phyloP scores from a whole-genome alignment of 2,797 vertebrate species.

The Rachycentron canadum region DNA sequence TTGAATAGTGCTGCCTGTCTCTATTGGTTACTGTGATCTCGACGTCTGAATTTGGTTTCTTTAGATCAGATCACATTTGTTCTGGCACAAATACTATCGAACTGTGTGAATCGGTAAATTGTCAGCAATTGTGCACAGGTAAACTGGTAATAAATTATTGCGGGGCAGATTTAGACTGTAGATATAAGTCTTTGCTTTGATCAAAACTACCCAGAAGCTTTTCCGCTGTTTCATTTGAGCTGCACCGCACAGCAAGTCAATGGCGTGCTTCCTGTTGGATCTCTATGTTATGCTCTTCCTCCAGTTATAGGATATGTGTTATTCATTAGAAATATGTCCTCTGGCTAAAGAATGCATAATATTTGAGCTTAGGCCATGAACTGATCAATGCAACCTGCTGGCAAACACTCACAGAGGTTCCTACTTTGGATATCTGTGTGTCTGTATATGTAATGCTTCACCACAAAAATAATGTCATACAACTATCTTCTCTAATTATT shows the following conservation, averaged over 20 bases:
- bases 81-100: constrained; percentile 6
- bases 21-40: constrained; percentile 1
- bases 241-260: constrained; percentile 61
- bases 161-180: constrained; percentile 48
- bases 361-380: constrained; percentile 57
- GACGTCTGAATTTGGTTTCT: background rate
- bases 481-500: constrained; percentile 33
- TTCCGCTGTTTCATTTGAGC: constrained; percentile 64
- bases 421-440: constrained; percentile 11
- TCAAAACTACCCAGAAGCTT: constrained; percentile 65
- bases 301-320: constrained; percentile 75
- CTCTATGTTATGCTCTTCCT: constrained; percentile 68
- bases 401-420: constrained; percentile 56
- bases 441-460: constrained; percentile 8
- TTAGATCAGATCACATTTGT: background rate
- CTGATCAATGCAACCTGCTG: constrained; percentile 65
- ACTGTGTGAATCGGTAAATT: background rate
- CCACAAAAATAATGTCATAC: constrained; percentile 30
- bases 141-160: constrained; percentile 50
- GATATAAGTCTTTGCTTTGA: constrained; percentile 66
- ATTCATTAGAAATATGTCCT: constrained; percentile 76
- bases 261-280: constrained; percentile 69
- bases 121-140: background rate
- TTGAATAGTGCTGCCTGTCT: constrained; percentile 17
- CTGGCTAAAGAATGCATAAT: constrained; percentile 71